A percentile compares a stretch with the other conserved stretches of the same genome.
Evolutionary conservation across 2,113 vertebrate species (phyloP).

Genomic region (Lota lota): DNA sequence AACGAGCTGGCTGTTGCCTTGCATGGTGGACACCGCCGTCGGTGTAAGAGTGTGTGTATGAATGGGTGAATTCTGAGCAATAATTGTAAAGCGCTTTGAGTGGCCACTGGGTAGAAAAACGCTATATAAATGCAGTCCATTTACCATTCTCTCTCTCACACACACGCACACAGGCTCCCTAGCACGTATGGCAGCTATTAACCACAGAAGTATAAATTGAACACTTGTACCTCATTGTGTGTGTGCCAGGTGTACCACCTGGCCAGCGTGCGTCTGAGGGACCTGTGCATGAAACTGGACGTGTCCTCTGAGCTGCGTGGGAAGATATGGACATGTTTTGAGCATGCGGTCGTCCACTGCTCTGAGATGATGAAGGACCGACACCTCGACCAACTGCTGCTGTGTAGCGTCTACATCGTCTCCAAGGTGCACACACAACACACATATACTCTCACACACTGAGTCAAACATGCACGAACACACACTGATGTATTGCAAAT

Average conservation of each 20-base stretch:
- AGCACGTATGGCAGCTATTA: not conserved
- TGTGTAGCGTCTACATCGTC: constrained; percentile 93
- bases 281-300: constrained; percentile 88
- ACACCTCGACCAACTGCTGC: constrained; percentile 93
- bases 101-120: no score
- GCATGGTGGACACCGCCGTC: no score
- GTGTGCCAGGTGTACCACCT: constrained; percentile 88
- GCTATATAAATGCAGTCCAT: no score
- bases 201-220: no score
- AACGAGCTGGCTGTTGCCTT: no score
- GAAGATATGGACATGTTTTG: constrained; percentile 97
- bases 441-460: constrained; percentile 7
- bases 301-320: constrained; percentile 85
- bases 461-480: constrained; percentile 59
- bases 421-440: constrained; percentile 76
- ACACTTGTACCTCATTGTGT: not conserved
- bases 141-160: no score
- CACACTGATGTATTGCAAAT: no score
- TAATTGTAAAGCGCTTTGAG: no score
- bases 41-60: not conserved
- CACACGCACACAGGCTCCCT: no score
- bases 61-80: no score
- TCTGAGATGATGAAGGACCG: constrained; percentile 88
- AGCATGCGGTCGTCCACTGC: constrained; percentile 85
- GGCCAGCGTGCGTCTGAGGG: constrained; percentile 90